A percentile compares a stretch with the other conserved stretches of the same genome.
Evolutionary conservation across 1,140 invertebrate species (phyloP).

Genomic region (Drosophila pallidifrons): DNA sequence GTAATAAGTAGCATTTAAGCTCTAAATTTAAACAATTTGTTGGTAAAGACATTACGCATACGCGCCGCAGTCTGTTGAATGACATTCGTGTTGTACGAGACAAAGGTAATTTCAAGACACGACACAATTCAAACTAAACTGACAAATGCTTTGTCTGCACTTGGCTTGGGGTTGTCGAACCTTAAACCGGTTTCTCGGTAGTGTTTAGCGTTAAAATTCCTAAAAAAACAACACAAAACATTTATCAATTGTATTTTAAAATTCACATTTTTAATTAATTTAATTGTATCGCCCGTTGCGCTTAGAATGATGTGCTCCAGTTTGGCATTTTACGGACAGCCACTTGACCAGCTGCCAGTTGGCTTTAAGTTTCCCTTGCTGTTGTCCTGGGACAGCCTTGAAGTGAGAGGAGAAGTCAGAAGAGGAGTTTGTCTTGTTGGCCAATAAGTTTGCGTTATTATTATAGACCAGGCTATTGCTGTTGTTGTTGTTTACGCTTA

Average conservation of each 20-base stretch:
- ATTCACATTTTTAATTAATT: slow-evolving; percentile 13
- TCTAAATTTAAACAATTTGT: background rate
- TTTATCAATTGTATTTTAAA: slow-evolving; percentile 3
- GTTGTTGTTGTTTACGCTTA: slow-evolving; percentile 61
- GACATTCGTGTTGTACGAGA: background rate
- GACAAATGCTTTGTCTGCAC: slow-evolving; percentile 22
- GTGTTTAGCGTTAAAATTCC: slow-evolving; percentile 7
- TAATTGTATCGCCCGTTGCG: slow-evolving; percentile 5
- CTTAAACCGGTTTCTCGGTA: slow-evolving; percentile 16
- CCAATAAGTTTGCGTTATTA: slow-evolving; percentile 78
- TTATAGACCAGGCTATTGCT: slow-evolving; percentile 58
- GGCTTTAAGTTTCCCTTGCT: slow-evolving; percentile 10
- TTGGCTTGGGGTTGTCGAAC: slow-evolving; percentile 16
- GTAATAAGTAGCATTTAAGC: too few relatives aligned
- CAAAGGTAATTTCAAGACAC: background rate
- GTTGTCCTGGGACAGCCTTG: background rate
- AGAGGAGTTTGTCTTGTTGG: slow-evolving; percentile 36
- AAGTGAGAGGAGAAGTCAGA: too few relatives aligned
- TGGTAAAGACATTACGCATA: background rate
- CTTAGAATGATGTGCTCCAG: slow-evolving; percentile 7
- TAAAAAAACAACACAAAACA: background rate
- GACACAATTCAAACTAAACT: slow-evolving; percentile 8
- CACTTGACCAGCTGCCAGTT: slow-evolving; percentile 9
- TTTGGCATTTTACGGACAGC: background rate
- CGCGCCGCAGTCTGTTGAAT: background rate